Evolutionary conservation across 35 echinoderm and acorn worm genomes (phyloP), one percentile per base, ranked within the genome.

Genomic region (Strongylocentrotus purpuratus): DNA sequence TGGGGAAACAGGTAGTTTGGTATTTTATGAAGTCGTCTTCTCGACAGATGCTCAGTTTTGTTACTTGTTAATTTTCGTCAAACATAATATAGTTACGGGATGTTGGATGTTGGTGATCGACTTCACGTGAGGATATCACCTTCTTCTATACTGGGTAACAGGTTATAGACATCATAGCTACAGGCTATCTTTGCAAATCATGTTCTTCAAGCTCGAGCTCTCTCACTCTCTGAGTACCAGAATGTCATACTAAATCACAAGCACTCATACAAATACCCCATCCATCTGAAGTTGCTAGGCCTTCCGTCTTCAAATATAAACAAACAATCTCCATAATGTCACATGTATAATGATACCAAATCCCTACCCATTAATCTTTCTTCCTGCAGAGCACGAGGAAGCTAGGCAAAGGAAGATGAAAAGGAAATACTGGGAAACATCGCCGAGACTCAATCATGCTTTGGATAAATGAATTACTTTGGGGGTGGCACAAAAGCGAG

Each of bases 401-500:
- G 87, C 4, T 2, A 89, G 7, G 33, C 86, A 20, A 17, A 33
- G 87, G 87, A 89, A 89, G 33, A 89, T 18, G 87, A 89, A 89
- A 45, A 33, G 31, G 45, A 89, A 89, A 89, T 17, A 59, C 33
- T 18, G 87, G 45, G 87, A 45, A 89, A 46, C 85, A 86, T 31
- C 4, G 85, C 85, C 28, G 85, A 89, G 45, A 33, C 45, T 89
- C 87, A 89, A 89, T 89, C 87, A 89, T 33, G 87, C 25, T 46
- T 46, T 33, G 87, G 87, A 89, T 89, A 93, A 93, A 93, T 93
- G 91, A 93, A 93, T 93, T 93, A 93, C 91, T 93, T 93, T 32
- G 10, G 91, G 87, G 45, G 48, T 22, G 91, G 11, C 33, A 89
- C 32, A 89, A 89, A n/a, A 93, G 91, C 91, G 91, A 93, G 46